These are phyloP conservation scores for Ceratina calcarata DNA, from an alignment of 1,140 invertebrate genomes.

Conservation along the genomic window DNA sequence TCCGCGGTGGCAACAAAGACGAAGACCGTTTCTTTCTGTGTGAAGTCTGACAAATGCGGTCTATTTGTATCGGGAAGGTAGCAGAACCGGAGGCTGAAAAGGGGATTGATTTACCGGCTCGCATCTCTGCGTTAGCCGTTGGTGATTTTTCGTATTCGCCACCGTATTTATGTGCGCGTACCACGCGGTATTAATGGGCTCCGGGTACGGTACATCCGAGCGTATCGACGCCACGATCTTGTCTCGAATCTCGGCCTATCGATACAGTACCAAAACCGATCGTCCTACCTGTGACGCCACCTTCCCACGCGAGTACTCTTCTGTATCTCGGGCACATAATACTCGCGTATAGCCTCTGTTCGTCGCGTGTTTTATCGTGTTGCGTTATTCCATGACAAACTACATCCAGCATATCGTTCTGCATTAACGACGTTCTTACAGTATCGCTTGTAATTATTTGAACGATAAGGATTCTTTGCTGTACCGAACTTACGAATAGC, in stretches of 20 bases:
- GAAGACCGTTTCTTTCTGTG: background rate
- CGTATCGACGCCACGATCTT: constrained; percentile 62
- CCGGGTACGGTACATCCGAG: constrained; percentile 31
- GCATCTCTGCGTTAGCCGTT: constrained; percentile 30
- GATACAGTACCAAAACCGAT: constrained; percentile 60
- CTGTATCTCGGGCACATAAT: constrained; percentile 30
- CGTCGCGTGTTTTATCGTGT: constrained; percentile 56
- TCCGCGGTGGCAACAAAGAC: constrained; percentile 16
- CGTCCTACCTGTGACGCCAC: constrained; percentile 55
- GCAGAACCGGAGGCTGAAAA: constrained; percentile 18
- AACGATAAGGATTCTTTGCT: no score
- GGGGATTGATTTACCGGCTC: constrained; percentile 53
- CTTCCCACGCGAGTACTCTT: constrained; percentile 60
- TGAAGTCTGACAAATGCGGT: constrained; percentile 45
- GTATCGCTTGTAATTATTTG: no score
- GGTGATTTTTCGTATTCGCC: constrained; percentile 58
- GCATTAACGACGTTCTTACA: constrained; percentile 33
- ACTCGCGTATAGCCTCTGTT: background rate
- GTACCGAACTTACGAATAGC: no score
- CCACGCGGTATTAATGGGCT: constrained; percentile 62
- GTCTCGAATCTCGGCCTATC: constrained; percentile 64
- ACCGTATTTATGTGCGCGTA: constrained; percentile 63
- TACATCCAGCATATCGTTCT: constrained; percentile 9
- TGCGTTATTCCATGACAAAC: constrained; percentile 42
- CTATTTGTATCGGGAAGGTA: constrained; percentile 34